These are phyloP conservation scores for Calcarius lapponicus DNA, from an alignment of 2,797 vertebrate genomes.

Conservation along the genomic window DNA sequence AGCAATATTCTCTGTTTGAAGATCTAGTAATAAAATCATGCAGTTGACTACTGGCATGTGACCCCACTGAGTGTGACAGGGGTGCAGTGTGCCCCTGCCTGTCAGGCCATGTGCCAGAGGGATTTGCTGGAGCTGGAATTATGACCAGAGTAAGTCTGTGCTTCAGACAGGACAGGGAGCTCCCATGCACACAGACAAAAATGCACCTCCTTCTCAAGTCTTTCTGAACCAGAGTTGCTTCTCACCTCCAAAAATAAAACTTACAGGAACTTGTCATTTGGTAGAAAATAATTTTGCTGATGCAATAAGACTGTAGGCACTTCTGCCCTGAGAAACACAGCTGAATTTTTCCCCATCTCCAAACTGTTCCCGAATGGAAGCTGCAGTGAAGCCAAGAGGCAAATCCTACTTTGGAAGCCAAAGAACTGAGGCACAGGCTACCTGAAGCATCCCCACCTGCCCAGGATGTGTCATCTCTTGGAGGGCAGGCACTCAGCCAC, in stretches of 20 bases:
- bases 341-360: neutral
- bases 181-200: neutral
- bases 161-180: neutral
- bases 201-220: neutral
- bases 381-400: neutral
- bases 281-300: neutral
- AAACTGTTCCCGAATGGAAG: neutral
- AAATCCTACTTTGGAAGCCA: neutral
- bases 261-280: neutral
- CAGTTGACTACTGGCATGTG: neutral
- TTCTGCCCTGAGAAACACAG: neutral
- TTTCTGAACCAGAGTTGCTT: neutral
- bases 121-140: neutral
- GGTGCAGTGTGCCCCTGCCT: neutral
- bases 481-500: neutral
- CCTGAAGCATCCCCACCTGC: neutral
- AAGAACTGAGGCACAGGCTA: neutral
- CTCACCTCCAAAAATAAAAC: neutral
- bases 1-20: neutral
- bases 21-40: neutral
- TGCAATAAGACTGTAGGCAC: neutral
- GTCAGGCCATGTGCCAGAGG: neutral
- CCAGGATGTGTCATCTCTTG: neutral
- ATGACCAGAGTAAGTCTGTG: neutral
- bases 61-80: neutral